These are phyloP conservation scores for Sander lucioperca DNA, from an alignment of 2,113 vertebrate genomes.

Conservation along the genomic window DNA sequence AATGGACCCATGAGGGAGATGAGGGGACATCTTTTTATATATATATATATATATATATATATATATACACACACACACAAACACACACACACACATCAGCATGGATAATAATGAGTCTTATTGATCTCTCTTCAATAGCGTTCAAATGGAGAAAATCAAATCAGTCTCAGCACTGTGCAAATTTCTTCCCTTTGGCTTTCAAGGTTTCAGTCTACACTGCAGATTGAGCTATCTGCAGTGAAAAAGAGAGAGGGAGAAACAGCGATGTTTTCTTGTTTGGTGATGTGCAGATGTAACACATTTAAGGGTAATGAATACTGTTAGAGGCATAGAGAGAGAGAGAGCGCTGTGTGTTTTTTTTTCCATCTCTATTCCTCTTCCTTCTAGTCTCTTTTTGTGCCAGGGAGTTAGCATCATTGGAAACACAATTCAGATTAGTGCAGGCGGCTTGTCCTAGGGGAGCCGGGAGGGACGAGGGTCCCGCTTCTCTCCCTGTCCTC, in stretches of 20 bases:
- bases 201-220: slow-evolving; percentile 36
- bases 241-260: slow-evolving; percentile 12
- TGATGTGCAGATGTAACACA: slow-evolving; percentile 59
- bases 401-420: slow-evolving; percentile 70
- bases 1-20: slow-evolving; percentile 23
- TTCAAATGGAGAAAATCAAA: slow-evolving; percentile 54
- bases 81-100: slow-evolving; percentile 7
- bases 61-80: no score
- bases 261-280: slow-evolving; percentile 56
- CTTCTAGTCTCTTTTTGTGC: slow-evolving; percentile 61
- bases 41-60: no score
- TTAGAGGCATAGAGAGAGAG: slow-evolving; percentile 40
- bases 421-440: slow-evolving; percentile 82
- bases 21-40: not conserved
- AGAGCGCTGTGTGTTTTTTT: slow-evolving; percentile 52
- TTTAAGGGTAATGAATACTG: slow-evolving; percentile 56
- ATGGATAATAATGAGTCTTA: slow-evolving; percentile 70
- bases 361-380: slow-evolving; percentile 39
- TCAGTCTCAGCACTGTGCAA: slow-evolving; percentile 33
- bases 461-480: slow-evolving; percentile 74
- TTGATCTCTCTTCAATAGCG: slow-evolving; percentile 64
- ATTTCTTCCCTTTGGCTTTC: slow-evolving; percentile 32
- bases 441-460: slow-evolving; percentile 75
- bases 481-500: slow-evolving; percentile 82
- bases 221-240: slow-evolving; percentile 66